These are phyloP conservation scores for Anticlea derivata DNA, from an alignment of 2,888 invertebrate genomes.

Conservation along the genomic window DNA sequence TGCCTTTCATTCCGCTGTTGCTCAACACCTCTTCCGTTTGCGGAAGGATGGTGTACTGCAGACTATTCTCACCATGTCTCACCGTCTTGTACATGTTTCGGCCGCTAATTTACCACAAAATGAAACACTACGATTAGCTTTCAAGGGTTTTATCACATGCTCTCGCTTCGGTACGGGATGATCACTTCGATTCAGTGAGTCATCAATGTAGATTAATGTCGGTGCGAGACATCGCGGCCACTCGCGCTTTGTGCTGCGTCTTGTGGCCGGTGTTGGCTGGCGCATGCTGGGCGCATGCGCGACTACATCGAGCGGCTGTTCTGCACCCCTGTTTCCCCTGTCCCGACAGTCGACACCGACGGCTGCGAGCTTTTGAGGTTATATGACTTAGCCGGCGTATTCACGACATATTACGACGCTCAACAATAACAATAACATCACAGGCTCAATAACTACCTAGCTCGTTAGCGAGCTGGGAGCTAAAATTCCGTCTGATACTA, in stretches of 20 bases:
- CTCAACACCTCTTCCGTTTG: conserved; percentile 87
- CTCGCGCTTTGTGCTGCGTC: conserved; percentile 72
- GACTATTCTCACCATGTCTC: conserved; percentile 88
- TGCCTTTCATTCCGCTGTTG: conserved; percentile 84
- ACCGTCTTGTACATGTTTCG: conserved; percentile 89
- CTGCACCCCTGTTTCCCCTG: conserved; percentile 56
- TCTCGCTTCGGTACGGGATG: conserved; percentile 53
- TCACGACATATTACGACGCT: conserved; percentile 47
- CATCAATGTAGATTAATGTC: conserved; percentile 55
- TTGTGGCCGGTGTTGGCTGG: conserved; percentile 45
- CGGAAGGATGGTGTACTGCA: conserved; percentile 89
- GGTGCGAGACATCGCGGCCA: conserved; percentile 63
- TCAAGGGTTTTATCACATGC: conserved; percentile 67
- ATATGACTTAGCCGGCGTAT: conserved; percentile 75
- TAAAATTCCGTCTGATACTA: conserved; percentile 22
- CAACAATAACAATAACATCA: conserved; percentile 71
- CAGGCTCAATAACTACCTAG: conserved; percentile 49
- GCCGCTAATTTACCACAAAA: conserved; percentile 58
- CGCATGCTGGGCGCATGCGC: conserved; percentile 63
- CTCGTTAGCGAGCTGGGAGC: conserved; percentile 39
- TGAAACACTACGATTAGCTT: conserved; percentile 65
- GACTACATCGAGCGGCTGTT: conserved; percentile 75
- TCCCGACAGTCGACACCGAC: conserved; percentile 35
- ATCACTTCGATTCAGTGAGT: conserved; percentile 48
- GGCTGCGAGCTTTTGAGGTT: conserved; percentile 73